A percentile compares a stretch with the other conserved stretches of the same genome.
phyloP scores from a whole-genome alignment of 2,797 vertebrate genomes.

The Meda fulgida region DNA sequence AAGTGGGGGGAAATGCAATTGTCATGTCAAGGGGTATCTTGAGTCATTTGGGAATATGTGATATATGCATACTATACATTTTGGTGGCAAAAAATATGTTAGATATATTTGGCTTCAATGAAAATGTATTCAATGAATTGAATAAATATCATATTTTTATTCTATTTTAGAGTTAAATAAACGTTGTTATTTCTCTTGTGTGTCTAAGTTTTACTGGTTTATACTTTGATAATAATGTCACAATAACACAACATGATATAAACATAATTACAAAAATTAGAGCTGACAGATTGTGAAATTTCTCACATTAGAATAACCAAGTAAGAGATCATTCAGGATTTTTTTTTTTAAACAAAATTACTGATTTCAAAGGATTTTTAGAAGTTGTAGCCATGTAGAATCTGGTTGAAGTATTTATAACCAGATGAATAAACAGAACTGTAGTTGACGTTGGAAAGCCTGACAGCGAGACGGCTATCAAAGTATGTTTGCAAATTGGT shows the following conservation, averaged over 20 bases:
- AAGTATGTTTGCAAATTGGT: not conserved
- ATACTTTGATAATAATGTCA: not conserved
- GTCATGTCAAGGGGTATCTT: not conserved
- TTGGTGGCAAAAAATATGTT: no score
- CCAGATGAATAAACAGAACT: not conserved
- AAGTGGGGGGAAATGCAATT: not conserved
- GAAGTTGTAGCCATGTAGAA: not conserved
- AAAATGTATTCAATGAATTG: no score
- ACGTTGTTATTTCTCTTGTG: not conserved
- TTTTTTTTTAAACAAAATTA: not conserved
- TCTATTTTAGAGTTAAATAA: no score
- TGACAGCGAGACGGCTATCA: not conserved
- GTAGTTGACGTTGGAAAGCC: not conserved
- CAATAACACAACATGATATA: not conserved
- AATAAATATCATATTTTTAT: not conserved
- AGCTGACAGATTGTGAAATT: not conserved
- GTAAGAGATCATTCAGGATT: not conserved
- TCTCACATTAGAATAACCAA: no score
- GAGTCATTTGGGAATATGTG: not conserved
- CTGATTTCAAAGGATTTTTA: conserved; percentile 10
- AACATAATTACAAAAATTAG: no score
- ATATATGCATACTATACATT: no score
- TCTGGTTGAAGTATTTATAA: not conserved
- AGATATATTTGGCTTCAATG: no score
- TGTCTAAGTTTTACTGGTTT: not conserved